phyloP scores from a whole-genome alignment of 2,113 vertebrate genomes.

The Tetrao urogallus region DNA sequence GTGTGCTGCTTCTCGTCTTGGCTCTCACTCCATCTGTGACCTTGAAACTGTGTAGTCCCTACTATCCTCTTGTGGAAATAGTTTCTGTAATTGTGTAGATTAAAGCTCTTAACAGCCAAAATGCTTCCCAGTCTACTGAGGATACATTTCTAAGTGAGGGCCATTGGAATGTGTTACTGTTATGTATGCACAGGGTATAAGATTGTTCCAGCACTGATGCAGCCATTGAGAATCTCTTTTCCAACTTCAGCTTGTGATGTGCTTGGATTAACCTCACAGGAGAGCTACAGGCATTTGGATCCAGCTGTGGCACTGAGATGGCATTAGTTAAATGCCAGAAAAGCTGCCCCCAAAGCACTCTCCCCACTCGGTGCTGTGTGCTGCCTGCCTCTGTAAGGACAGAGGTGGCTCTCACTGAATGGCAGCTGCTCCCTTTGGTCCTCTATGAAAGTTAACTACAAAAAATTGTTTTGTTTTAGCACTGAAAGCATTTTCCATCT shows the following conservation, averaged over 20 bases:
- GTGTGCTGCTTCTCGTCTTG: background rate
- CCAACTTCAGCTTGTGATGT: background rate
- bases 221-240: background rate
- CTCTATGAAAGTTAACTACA: background rate
- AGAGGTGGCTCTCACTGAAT: background rate
- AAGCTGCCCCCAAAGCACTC: background rate
- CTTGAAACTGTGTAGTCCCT: background rate
- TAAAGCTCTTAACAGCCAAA: constrained; percentile 13
- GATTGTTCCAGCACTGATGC: background rate
- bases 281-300: background rate
- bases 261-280: background rate
- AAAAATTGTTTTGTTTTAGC: background rate
- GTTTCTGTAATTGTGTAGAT: background rate
- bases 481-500: background rate
- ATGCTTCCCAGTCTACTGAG: background rate
- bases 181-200: background rate
- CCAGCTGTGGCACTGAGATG: background rate
- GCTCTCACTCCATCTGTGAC: background rate
- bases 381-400: background rate
- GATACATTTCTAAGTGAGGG: background rate
- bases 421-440: background rate
- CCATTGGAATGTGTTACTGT: fast-evolving
- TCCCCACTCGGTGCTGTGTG: background rate
- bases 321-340: background rate
- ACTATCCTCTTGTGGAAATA: background rate